Evolutionary conservation across 2,797 vertebrate genomes (phyloP).

Genomic region (Mionectes olivaceus): DNA sequence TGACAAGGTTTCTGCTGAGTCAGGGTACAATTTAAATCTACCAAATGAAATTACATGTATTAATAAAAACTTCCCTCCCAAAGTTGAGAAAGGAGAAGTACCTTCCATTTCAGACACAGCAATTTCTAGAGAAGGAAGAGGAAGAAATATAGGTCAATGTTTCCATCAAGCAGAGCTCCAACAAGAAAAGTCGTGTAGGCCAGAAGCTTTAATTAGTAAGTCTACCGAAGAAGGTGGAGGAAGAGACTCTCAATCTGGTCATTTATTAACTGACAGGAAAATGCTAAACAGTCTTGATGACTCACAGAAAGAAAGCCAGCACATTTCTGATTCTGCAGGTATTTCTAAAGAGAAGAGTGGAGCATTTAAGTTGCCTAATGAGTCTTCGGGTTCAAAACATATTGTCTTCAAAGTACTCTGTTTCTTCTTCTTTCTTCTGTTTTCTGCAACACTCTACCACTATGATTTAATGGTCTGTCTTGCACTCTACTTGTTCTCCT

Average conservation of each 20-base stretch:
- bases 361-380: conserved; percentile 11
- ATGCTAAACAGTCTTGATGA: conserved; percentile 14
- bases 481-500: conserved; percentile 85
- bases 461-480: conserved; percentile 89
- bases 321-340: conserved; percentile 58
- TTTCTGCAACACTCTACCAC: conserved; percentile 84
- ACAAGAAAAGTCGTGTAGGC: conserved; percentile 25
- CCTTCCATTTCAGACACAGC: conserved; percentile 9
- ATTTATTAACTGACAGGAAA: conserved; percentile 15
- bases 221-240: conserved; percentile 47
- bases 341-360: conserved; percentile 55
- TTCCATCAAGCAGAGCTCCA: conserved; percentile 41
- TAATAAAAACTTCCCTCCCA: conserved; percentile 17
- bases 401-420: conserved; percentile 81
- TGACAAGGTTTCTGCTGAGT: conserved; percentile 23
- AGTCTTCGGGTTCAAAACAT: conserved; percentile 78
- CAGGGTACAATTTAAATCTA: conserved; percentile 25
- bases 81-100: conserved; percentile 21
- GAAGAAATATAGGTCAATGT: background rate
- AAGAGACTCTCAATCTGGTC: conserved; percentile 67
- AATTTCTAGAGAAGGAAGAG: conserved; percentile 18
- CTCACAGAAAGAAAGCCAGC: conserved; percentile 27
- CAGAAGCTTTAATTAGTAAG: conserved; percentile 67
- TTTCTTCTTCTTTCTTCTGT: conserved; percentile 83
- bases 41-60: background rate